Evolutionary conservation across 2,797 vertebrate genomes (phyloP), one percentile per base, ranked within the genome.

Genomic region (Cirrhinus mrigala): DNA sequence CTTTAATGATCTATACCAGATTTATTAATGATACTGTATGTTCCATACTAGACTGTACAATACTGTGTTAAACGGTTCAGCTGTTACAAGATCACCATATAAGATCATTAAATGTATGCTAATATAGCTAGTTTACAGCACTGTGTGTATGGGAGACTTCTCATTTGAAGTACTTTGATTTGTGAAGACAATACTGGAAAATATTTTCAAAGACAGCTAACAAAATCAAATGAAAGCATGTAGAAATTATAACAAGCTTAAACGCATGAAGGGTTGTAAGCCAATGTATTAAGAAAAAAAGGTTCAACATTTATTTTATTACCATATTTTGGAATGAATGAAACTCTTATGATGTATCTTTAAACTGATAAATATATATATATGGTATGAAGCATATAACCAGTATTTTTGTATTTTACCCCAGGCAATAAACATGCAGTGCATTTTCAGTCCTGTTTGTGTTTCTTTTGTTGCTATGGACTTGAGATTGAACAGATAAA

Each of bases 341-440:
- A 90, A 86, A 62, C 87, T 84, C 84, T 80, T 88, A 80, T 58
- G 81, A 66, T 89, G 82, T 86, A 84, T 86, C 66, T 81, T 62
- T 27, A 90, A 81, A 85, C 86, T 86, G 82, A 74, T 29, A 15
- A 44, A 40, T 58, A 58, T 73, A 71, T n/a, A 46, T 60, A 66
- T 82, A 82, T 0, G 5, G 22, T 60, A 46, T 44, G 24, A 71
- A 88, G 73, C 89, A 80, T 93, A 88, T 90, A 91, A 91, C 85
- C 87, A 44, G 37, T 92, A 89, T 92, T 93, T 92, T 92, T 92
- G 68, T 93, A 92, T 90, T 87, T 70, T 88, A 81, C 58, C 50
- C 85, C 86, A 76, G 76, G 88, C 91, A 94, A 94, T 94, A 94
- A 94, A 93, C 87, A 90, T 87, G 54, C 69, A 86, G 29, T 83